Percentiles rank a stretch among this genome's conserved stretches.
Evolutionary conservation across 2,797 vertebrate genomes (phyloP).

Genomic region (Salarias fasciatus): DNA sequence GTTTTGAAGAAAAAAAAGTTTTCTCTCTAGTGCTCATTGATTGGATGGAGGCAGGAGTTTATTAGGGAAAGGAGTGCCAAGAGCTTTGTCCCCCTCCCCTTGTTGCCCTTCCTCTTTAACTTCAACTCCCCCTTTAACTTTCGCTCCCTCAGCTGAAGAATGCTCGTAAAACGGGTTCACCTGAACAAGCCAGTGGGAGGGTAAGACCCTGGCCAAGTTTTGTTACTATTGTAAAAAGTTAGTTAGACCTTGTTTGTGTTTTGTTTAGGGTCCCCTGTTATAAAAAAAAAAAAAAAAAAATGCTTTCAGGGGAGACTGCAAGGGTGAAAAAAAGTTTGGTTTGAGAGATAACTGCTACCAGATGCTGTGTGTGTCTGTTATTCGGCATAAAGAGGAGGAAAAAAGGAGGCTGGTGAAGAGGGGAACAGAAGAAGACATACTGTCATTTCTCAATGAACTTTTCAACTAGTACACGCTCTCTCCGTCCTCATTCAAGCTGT

Average conservation of each 20-base stretch:
- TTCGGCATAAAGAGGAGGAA: conserved; percentile 56
- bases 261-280: conserved; percentile 79
- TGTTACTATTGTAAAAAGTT: conserved; percentile 82
- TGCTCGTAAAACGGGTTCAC: conserved; percentile 85
- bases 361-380: conserved; percentile 82
- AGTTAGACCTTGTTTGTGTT: conserved; percentile 82
- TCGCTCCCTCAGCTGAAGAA: conserved; percentile 82
- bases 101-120: conserved; percentile 77
- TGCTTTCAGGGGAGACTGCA: conserved; percentile 62
- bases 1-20: conserved; percentile 78
- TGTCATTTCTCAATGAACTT: conserved; percentile 77
- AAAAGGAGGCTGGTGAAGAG: conserved; percentile 41
- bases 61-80: conserved; percentile 78
- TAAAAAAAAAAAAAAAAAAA: conserved; percentile 46
- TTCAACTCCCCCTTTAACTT: conserved; percentile 80
- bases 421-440: conserved; percentile 44
- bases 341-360: conserved; percentile 85
- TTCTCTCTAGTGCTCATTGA: conserved; percentile 66
- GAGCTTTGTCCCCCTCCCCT: conserved; percentile 64
- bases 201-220: conserved; percentile 70
- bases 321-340: conserved; percentile 78
- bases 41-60: conserved; percentile 73
- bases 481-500: conserved; percentile 22
- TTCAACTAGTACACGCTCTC: conserved; percentile 62
- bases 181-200: conserved; percentile 83